Evolutionary conservation across 2,888 invertebrate genomes (phyloP).

Genomic region (Andrena bucephala): DNA sequence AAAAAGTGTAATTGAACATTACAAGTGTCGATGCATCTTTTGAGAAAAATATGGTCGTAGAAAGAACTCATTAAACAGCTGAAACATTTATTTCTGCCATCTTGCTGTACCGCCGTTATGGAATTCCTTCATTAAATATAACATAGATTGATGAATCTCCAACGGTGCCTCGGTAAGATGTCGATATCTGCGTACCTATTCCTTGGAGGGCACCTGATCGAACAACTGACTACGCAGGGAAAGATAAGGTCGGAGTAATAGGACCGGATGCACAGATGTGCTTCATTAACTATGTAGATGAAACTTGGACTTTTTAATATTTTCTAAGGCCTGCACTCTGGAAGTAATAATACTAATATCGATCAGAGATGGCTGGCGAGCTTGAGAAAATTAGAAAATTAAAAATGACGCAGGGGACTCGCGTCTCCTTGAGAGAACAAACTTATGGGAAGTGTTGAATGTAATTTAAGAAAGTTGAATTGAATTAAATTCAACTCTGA

Average conservation of each 20-base stretch:
- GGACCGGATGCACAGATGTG: conserved; percentile 4
- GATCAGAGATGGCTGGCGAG: background rate
- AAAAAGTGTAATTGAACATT: too few species aligned
- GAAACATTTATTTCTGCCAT: too few species aligned
- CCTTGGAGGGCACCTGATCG: background rate
- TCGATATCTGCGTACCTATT: conserved; percentile 39
- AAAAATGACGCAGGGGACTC: background rate
- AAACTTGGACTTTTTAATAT: conserved; percentile 22
- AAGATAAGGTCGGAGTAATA: conserved; percentile 20
- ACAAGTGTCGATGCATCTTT: too few species aligned
- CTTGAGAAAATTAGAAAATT: conserved; percentile 27
- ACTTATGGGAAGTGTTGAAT: conserved; percentile 11
- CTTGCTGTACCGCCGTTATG: background rate
- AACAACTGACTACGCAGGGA: background rate
- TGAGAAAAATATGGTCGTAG: too few species aligned
- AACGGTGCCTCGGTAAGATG: conserved; percentile 13
- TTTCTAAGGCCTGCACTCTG: conserved; percentile 6
- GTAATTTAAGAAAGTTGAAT: conserved; percentile 19
- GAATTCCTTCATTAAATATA: conserved; percentile 8
- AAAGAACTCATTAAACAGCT: too few species aligned
- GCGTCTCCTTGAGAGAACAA: background rate
- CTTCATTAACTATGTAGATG: conserved; percentile 29
- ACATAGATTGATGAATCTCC: conserved; percentile 20
- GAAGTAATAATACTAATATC: conserved; percentile 32
- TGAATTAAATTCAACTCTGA: conserved; percentile 11